phyloP scores from a whole-genome alignment of 2,888 invertebrate species.

The Drosophila fungiperda region DNA sequence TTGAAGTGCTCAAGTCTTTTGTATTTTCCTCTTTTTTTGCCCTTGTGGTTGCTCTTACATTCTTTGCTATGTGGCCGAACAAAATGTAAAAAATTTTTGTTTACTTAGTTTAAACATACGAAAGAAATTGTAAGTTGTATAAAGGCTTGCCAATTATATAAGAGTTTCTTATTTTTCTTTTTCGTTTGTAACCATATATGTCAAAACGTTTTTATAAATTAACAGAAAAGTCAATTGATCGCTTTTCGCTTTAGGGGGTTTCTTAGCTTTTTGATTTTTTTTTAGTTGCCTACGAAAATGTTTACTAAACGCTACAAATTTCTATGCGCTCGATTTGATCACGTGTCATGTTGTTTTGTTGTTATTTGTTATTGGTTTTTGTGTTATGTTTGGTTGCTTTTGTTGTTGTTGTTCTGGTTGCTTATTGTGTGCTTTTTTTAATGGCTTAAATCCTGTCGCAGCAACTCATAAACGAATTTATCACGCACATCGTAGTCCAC shows the following conservation, averaged over 20 bases:
- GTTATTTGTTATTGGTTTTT: constrained; percentile 8
- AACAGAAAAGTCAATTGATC: constrained; percentile 39
- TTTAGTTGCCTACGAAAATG: constrained; percentile 38
- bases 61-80: constrained; percentile 53
- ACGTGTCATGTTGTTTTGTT: constrained; percentile 63
- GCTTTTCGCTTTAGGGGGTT: constrained; percentile 13
- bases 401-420: constrained; percentile 33
- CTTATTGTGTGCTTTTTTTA: constrained; percentile 51
- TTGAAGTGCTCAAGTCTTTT: constrained; percentile 81
- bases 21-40: constrained; percentile 31
- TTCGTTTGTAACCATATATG: constrained; percentile 15
- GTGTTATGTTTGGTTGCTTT: constrained; percentile 28
- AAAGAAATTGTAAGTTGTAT: constrained; percentile 57
- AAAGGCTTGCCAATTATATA: constrained; percentile 64
- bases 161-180: constrained; percentile 15
- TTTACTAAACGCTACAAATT: constrained; percentile 65
- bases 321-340: constrained; percentile 70
- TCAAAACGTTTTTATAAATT: constrained; percentile 38
- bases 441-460: constrained; percentile 82
- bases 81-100: constrained; percentile 38
- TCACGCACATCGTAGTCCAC: constrained; percentile 83
- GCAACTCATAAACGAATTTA: constrained; percentile 83
- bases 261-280: constrained; percentile 3
- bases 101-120: constrained; percentile 45
- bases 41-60: constrained; percentile 12